Conservation (phyloP, 64 coral and sea anemone genomes). For the Acropora yongei region DNA sequence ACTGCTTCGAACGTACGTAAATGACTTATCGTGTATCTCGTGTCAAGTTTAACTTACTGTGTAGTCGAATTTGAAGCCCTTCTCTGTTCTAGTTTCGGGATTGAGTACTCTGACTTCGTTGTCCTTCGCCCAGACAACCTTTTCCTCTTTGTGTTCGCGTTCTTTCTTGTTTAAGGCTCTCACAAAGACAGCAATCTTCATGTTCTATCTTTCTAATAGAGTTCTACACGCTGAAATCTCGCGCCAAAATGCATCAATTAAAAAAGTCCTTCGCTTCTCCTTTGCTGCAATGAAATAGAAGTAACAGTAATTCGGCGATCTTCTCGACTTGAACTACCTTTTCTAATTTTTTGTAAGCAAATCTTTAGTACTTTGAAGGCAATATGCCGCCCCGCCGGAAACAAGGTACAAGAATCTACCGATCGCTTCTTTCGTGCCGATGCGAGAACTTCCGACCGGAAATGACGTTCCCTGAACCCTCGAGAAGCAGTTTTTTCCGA, state of each 20-base stretch:
- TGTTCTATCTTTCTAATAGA: not conserved
- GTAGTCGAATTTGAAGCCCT: constrained; percentile 64
- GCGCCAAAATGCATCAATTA: constrained; percentile 54
- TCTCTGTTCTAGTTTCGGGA: constrained; percentile 35
- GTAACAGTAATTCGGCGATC: not conserved
- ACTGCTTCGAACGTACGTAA: not conserved
- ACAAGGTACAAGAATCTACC: not conserved
- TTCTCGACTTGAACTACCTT: not conserved
- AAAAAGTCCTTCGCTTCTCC: not conserved
- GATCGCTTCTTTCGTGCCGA: not conserved
- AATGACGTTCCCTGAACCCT: constrained; percentile 34
- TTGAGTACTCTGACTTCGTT: constrained; percentile 56
- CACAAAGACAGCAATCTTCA: constrained; percentile 53
- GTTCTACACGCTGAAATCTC: constrained; percentile 40
- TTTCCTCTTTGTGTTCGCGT: constrained; percentile 15
- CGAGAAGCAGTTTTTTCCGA: no score
- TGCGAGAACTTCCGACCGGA: constrained; percentile 71
- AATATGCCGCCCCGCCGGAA: not conserved
- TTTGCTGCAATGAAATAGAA: not conserved
- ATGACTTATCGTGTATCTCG: not conserved
- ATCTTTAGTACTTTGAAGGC: not conserved
- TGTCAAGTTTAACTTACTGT: constrained; percentile 28
- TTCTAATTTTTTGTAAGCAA: not conserved
- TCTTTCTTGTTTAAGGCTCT: constrained; percentile 45
- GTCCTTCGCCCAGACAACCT: constrained; percentile 34